Conservation (phyloP, 35 echinoderm and acorn worm genomes). For the Heliocidaris erythrogramma region DNA sequence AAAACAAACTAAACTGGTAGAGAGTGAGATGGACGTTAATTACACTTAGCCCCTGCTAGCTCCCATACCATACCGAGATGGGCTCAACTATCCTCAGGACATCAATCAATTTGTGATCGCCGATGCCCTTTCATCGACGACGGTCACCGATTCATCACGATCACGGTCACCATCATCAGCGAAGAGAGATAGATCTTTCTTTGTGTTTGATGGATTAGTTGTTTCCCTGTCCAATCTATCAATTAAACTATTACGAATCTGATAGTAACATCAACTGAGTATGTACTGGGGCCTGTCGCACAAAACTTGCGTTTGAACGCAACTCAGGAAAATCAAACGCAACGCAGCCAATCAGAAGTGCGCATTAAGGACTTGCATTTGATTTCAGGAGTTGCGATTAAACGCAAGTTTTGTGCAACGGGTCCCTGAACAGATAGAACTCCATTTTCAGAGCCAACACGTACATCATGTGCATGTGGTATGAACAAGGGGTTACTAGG, state of each 20-base stretch:
- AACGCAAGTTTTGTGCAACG: too few species aligned
- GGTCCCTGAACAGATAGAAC: too few species aligned
- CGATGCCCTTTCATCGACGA: background rate
- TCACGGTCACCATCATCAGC: background rate
- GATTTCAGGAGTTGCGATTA: too few species aligned
- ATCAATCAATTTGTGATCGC: background rate
- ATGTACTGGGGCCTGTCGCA: too few species aligned
- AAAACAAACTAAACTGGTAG: background rate
- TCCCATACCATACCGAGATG: background rate
- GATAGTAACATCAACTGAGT: background rate
- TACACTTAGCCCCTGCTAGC: background rate
- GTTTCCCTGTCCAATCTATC: background rate
- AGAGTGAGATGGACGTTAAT: background rate
- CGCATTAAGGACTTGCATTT: too few species aligned
- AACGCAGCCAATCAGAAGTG: too few species aligned
- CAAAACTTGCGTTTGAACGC: too few species aligned
- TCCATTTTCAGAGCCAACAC: too few species aligned
- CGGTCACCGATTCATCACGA: background rate
- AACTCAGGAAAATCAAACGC: too few species aligned
- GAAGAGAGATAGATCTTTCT: background rate
- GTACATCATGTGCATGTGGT: too few species aligned
- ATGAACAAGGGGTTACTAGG: too few species aligned
- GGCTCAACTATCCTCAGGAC: background rate
- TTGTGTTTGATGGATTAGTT: background rate
- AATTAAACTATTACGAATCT: background rate